Evolutionary conservation across 2,113 vertebrate genomes (phyloP).

Genomic region (Struthidea cinerea): DNA sequence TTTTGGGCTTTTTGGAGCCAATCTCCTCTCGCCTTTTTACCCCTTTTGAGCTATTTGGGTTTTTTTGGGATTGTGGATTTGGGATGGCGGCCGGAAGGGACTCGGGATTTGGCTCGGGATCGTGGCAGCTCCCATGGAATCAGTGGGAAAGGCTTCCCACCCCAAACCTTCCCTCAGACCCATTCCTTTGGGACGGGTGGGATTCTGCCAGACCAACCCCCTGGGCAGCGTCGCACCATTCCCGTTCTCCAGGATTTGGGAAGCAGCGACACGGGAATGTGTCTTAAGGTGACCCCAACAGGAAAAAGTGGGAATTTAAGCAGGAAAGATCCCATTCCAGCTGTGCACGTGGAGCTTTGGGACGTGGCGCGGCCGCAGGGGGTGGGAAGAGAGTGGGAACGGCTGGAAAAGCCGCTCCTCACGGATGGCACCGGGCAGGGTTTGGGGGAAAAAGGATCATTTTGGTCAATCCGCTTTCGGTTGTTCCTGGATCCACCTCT

Average conservation of each 20-base stretch:
- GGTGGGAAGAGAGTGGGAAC: not conserved
- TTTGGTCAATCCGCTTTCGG: not conserved
- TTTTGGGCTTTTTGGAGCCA: not conserved
- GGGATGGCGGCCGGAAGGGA: not conserved
- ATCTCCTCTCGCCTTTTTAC: not conserved
- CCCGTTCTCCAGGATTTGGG: not conserved
- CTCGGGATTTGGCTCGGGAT: not conserved
- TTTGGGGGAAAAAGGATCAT: not conserved
- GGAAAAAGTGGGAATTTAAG: not conserved
- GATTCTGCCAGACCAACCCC: not conserved
- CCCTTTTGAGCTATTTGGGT: not conserved
- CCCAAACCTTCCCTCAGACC: not conserved
- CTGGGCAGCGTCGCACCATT: not conserved
- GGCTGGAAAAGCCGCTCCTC: not conserved
- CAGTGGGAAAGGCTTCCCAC: not conserved
- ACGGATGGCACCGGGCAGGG: not conserved
- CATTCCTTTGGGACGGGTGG: not conserved
- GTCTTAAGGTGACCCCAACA: not conserved
- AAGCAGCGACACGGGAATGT: not conserved
- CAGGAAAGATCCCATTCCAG: not conserved
- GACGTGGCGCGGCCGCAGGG: accelerated
- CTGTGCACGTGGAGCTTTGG: not conserved
- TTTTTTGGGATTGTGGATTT: not conserved
- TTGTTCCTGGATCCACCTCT: not conserved
- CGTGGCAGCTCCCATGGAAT: not conserved